These are phyloP conservation scores for Mionectes macconnelli DNA, from an alignment of 2,113 vertebrate genomes.

Conservation along the genomic window DNA sequence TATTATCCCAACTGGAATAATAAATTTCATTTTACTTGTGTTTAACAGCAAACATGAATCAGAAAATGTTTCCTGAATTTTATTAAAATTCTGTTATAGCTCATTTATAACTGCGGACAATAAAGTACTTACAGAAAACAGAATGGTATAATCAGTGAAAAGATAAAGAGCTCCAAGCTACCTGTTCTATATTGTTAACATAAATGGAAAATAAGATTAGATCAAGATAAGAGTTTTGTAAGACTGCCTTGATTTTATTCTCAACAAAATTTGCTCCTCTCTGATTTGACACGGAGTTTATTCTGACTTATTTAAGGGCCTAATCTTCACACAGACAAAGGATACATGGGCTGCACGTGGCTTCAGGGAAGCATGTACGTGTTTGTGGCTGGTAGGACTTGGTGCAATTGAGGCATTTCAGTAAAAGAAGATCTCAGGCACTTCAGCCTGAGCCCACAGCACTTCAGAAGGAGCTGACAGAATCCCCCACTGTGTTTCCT, in stretches of 20 bases:
- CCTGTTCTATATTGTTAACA: slow-evolving; percentile 19
- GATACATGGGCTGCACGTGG: rapidly evolving
- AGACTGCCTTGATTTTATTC: background rate
- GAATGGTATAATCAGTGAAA: slow-evolving; percentile 3
- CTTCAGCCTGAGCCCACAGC: background rate
- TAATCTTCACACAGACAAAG: background rate
- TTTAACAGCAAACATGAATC: slow-evolving; percentile 44
- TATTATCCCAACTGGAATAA: slow-evolving; percentile 20
- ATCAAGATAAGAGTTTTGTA: slow-evolving; percentile 8
- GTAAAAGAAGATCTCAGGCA: background rate
- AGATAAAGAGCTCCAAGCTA: slow-evolving; percentile 31
- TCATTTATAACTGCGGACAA: slow-evolving; percentile 43
- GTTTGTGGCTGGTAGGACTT: background rate
- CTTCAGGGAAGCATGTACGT: background rate
- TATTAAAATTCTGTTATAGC: slow-evolving; percentile 40
- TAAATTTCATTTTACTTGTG: slow-evolving; percentile 25
- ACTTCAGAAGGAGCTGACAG: background rate
- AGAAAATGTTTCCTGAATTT: slow-evolving; percentile 40
- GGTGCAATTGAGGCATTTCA: background rate
- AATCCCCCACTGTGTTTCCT: background rate
- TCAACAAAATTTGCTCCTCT: background rate
- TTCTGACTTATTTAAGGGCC: background rate
- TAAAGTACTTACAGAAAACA: slow-evolving; percentile 9
- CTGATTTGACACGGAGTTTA: background rate
- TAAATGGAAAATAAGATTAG: slow-evolving; percentile 44